phyloP scores from a whole-genome alignment of 2,113 vertebrate species.

The Oryzias curvinotus region DNA sequence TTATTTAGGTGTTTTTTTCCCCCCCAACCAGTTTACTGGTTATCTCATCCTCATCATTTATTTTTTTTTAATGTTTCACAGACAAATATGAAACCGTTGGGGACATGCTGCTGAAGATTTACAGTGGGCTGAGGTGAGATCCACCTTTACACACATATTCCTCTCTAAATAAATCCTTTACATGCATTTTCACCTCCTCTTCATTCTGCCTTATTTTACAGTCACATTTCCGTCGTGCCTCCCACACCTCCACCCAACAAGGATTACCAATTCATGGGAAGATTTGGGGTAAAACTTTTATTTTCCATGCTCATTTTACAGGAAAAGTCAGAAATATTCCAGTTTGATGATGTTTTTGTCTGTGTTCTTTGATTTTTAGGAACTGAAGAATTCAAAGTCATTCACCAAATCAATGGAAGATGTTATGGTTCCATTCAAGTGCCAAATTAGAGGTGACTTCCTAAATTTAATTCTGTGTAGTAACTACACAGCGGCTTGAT shows the following conservation, averaged over 20 bases:
- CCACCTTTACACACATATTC: background rate
- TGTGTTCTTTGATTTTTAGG: slow-evolving; percentile 68
- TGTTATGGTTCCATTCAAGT: slow-evolving; percentile 82
- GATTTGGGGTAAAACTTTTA: slow-evolving; percentile 65
- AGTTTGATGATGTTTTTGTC: background rate
- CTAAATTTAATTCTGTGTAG: too few relatives aligned
- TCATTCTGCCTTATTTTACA: slow-evolving; percentile 40
- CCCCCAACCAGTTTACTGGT: too few relatives aligned
- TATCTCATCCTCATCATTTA: background rate
- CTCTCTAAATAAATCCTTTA: background rate
- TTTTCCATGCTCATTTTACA: background rate
- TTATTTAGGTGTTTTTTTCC: too few relatives aligned
- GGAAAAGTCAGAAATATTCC: background rate
- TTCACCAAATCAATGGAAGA: slow-evolving; percentile 91
- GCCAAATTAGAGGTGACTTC: slow-evolving; percentile 83
- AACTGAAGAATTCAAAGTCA: slow-evolving; percentile 69
- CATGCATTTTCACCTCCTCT: background rate
- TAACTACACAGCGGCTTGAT: background rate
- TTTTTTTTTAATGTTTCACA: slow-evolving; percentile 59
- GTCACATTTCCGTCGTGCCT: slow-evolving; percentile 87
- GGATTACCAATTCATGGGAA: slow-evolving; percentile 56
- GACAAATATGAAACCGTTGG: slow-evolving; percentile 83
- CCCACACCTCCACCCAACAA: slow-evolving; percentile 88
- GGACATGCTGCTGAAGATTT: slow-evolving; percentile 83
- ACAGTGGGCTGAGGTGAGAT: slow-evolving; percentile 81